Conservation (phyloP, 2,888 invertebrate genomes). For the Eristalis intricaria region DNA sequence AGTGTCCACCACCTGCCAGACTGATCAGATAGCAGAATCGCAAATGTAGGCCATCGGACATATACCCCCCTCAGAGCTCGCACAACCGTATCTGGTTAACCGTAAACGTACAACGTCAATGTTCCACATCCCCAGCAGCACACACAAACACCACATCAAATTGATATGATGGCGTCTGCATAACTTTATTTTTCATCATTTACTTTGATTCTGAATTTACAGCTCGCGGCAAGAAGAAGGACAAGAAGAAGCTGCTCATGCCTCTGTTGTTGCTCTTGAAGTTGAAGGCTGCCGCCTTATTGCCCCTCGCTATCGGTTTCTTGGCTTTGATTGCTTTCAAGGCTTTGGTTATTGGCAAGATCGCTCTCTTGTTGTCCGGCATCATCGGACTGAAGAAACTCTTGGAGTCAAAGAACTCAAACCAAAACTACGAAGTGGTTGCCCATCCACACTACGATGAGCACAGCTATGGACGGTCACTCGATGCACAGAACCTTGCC, state of each 20-base stretch:
- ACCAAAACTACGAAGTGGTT: slow-evolving; percentile 90
- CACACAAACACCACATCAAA: slow-evolving; percentile 16
- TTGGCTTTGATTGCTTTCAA: slow-evolving; percentile 92
- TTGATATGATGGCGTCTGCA: slow-evolving; percentile 35
- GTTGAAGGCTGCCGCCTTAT: slow-evolving; percentile 89
- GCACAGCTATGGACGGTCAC: slow-evolving; percentile 86
- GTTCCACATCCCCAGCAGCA: slow-evolving; percentile 48
- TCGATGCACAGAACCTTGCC: slow-evolving; percentile 87
- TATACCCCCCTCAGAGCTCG: neutral
- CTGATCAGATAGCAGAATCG: neutral
- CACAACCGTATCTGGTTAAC: slow-evolving; percentile 26
- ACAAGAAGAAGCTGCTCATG: slow-evolving; percentile 89
- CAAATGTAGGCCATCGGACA: slow-evolving; percentile 32
- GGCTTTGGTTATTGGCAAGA: slow-evolving; percentile 91
- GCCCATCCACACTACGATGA: slow-evolving; percentile 85
- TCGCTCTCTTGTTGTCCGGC: slow-evolving; percentile 89
- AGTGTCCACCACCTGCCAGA: neutral
- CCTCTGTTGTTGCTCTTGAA: slow-evolving; percentile 89
- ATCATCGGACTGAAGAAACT: slow-evolving; percentile 89
- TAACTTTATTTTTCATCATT: slow-evolving; percentile 29
- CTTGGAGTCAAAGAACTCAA: slow-evolving; percentile 86
- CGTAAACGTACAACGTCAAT: slow-evolving; percentile 28
- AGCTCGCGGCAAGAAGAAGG: slow-evolving; percentile 91
- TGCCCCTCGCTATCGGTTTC: slow-evolving; percentile 89
- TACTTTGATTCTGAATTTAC: slow-evolving; percentile 74